Base-by-base conservation (phyloP, 2,113 vertebrate species). In the Oreotrochilus melanogaster region DNA sequence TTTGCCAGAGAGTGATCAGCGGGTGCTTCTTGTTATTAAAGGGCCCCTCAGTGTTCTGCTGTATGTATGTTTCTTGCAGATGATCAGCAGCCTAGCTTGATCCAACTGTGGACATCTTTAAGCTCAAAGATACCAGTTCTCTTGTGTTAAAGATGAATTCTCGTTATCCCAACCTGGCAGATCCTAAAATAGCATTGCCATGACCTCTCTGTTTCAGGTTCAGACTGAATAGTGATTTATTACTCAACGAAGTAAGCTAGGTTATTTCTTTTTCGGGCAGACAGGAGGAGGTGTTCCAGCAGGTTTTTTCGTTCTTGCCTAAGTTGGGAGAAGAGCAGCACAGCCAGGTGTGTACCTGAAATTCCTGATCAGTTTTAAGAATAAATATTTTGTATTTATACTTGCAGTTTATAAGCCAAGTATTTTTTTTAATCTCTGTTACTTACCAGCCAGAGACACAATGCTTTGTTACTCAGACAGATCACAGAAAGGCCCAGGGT, bases 151-250 rank as follows among this genome's bases (percentile, higher is more conserved):
- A 98, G 96, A 98, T 96, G 57, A 89, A 97, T 97, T 96, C 93
- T 75, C 97, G 92, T 97, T 98, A 97, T 97, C 94, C 91, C 75
- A 92, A 62, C 93, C 86, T 76, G 58, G 78, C 92, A 97, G 95
- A 95, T 86, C 94, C 91, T 78, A 97, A 96, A 94, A 88, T 93
- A 94, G 87, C 66, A 42, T 57, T 95, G 97, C 97, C 76, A 45
- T 97, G 98, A 98, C 97, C 93, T 98, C 93, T 62, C 75, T 50
- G 18, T 79, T 96, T 97, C 95, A 93, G 95, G 91, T 91, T 83
- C 91, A 86, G 91, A 86, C 88, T 95, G 83, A 96, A 69, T 88
- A 85, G 72, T 92, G 95, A 97, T 97, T 96, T 96, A 93, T 96
- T 90, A 53, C 93, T 96, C 93, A 92, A 93, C 81, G 89, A 75